These are phyloP conservation scores for Clarias batrachus DNA, from an alignment of 2,113 vertebrate species.

Conservation along the genomic window DNA sequence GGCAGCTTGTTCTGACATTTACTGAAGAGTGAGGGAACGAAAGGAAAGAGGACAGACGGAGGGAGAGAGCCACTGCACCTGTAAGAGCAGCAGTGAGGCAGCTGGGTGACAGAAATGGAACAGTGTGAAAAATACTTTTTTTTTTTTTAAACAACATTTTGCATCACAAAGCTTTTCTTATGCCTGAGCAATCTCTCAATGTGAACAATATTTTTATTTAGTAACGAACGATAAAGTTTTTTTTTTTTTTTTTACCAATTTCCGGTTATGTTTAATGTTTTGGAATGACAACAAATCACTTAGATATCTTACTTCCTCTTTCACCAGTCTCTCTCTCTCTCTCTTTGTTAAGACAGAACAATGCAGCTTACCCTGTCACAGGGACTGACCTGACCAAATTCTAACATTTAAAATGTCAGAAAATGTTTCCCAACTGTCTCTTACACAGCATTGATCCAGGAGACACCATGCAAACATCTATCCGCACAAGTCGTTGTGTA, in stretches of 20 bases:
- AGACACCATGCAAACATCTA: not conserved
- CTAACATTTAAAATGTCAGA: not conserved
- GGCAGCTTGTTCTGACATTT: slow-evolving; percentile 81
- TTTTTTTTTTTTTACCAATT: not conserved
- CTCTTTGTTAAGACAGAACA: not conserved
- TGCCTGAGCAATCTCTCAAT: not conserved
- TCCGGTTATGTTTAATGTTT: not conserved
- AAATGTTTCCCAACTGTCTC: not conserved
- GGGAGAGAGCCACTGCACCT: slow-evolving; percentile 57
- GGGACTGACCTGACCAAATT: not conserved
- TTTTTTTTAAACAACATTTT: not conserved
- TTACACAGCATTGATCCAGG: not conserved
- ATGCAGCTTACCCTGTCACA: not conserved
- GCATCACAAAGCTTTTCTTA: not conserved
- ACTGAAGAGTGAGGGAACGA: slow-evolving; percentile 62
- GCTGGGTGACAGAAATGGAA: slow-evolving; percentile 26
- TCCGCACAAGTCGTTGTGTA: not conserved
- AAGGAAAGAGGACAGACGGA: slow-evolving; percentile 37
- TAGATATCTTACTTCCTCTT: not conserved
- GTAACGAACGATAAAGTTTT: no score
- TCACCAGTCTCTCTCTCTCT: not conserved
- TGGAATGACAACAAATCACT: not conserved
- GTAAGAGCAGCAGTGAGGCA: slow-evolving; percentile 48
- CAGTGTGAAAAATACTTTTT: slow-evolving; percentile 13
- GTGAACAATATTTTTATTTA: not conserved